Evolutionary conservation across 1,140 invertebrate genomes (phyloP), one percentile per base, ranked within the genome.

Genomic region (Drusus annulatus): DNA sequence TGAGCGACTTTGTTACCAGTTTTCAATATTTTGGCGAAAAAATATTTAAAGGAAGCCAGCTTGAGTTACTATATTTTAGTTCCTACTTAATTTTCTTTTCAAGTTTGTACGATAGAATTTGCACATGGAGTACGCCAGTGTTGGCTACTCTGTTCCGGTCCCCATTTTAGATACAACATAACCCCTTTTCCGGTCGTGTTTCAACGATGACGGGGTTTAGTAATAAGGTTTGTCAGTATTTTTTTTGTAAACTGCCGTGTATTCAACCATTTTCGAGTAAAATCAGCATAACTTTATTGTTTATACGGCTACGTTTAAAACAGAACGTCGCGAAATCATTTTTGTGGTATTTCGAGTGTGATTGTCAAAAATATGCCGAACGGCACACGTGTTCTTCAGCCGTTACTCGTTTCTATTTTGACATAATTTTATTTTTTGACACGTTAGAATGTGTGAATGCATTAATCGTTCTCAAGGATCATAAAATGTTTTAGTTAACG

Each of bases 131-230:
- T 45, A 10, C 36, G 36, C 36, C 13, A 76, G 80, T 81, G 81
- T 84, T 80, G 69, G 83, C 58, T 76, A 71, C 31, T 21, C 15
- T 69, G 65, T 69, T 90, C 89, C 89, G 89, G 89, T 87, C 79
- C 88, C 88, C 89, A 89, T 90, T 82, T 88, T 90, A 85, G 81
- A 85, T 86, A 84, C 85, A 87, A 86, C 87, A 87, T 80, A 84
- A 84, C 84, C 82, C 82, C 91, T 91, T 92, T 92, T 92, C 90
- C 91, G 90, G 90, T 91, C 90, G 89, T 91, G 91, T 91, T 90
- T 91, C 90, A 90, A 91, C 88, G 89, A 92, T 92, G 91, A 91
- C 91, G 91, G 91, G 91, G 90, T 92, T 92, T 90, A 91, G 90
- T 87, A 92, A 91, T 88, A 92, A 91, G 91, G 91, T 92, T 73